Base-by-base conservation (phyloP, 1,140 invertebrate species). In the Metaphire vulgaris region DNA sequence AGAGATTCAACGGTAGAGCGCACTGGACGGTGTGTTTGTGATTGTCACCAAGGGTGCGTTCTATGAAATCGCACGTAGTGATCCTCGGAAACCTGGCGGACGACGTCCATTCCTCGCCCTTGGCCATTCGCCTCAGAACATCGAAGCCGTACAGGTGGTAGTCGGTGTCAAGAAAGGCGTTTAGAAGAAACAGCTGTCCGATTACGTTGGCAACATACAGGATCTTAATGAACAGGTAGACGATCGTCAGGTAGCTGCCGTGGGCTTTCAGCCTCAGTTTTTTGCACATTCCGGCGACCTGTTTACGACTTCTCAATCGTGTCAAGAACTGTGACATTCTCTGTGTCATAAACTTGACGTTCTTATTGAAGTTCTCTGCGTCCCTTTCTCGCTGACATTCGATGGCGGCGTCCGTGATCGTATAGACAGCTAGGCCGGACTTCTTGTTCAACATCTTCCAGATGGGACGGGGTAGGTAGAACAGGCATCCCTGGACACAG, bases 401-500 rank as follows among this genome's bases (percentile, higher is more conserved):
- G 71, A 77, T 77, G 56, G 72, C 71, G n/a, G 72, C 76, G 28
- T 77, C 76, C 1, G 72, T 77, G 71, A 77, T 76, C 71, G 56
- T 77, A 31, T 31, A 41, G n/a, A 77, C 76, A 6, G 72, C 65
- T 28, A 77, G 67, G 14, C 76, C 88, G n/a, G 87, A 88, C 72
- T 88, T 87, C 71, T 83, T 84, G 76, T 87, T 87, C 33, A 80
- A 72, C n/a, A 83, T 78, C n/a, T 80, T 79, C 84, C 84, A 85
- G 1, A 83, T 64, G 12, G 84, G 65, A 67, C 95, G 90, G 69
- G 96, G 96, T 78, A 94, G 92, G 88, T 97, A 97, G 88, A 98
- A 98, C 80, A 97, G 88, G 86, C 97, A 93, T 80, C 95, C 95
- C 93, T 97, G 90, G 21, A 90, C 90, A 83, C 84, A 83, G 73